phyloP scores from a whole-genome alignment of 37 sponge, comb jelly and placozoan species.

The Chondrosia reniformis region DNA sequence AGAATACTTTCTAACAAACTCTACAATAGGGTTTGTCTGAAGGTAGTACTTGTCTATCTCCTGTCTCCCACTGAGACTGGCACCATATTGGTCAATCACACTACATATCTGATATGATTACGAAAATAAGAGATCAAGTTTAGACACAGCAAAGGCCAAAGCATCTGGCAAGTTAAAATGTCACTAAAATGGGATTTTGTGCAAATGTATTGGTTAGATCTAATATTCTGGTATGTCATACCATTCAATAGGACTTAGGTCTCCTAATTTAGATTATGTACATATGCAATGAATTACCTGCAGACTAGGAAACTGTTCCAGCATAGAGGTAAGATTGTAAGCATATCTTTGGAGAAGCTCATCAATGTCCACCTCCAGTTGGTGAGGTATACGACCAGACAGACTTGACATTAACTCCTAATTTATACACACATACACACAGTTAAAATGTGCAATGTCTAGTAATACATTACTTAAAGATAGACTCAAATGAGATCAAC shows the following conservation, averaged over 20 bases:
- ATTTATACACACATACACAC: slow-evolving; percentile 9
- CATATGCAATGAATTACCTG: slow-evolving; percentile 25
- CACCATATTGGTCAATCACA: slow-evolving; percentile 72
- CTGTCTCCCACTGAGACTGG: slow-evolving; percentile 39
- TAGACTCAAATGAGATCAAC: too few relatives aligned
- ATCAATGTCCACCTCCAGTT: slow-evolving; percentile 69
- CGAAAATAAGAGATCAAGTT: too few relatives aligned
- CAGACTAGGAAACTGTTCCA: slow-evolving; percentile 84
- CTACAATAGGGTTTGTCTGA: slow-evolving; percentile 64
- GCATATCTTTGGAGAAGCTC: slow-evolving; percentile 64
- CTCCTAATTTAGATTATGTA: background rate
- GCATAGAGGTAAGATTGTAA: slow-evolving; percentile 80
- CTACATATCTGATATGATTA: slow-evolving; percentile 43
- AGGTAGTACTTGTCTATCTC: slow-evolving; percentile 81
- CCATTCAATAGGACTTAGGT: too few relatives aligned
- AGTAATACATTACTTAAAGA: too few relatives aligned
- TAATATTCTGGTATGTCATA: too few relatives aligned
- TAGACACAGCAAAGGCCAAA: too few relatives aligned
- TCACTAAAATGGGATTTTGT: too few relatives aligned
- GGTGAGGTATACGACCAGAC: slow-evolving; percentile 63
- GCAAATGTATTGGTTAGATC: too few relatives aligned
- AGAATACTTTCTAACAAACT: slow-evolving; percentile 62
- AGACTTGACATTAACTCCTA: slow-evolving; percentile 82
- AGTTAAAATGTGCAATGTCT: slow-evolving; percentile 49
- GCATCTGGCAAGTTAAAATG: too few relatives aligned